phyloP scores from a whole-genome alignment of 2,797 vertebrate species.

The Holocentrus rufus region DNA sequence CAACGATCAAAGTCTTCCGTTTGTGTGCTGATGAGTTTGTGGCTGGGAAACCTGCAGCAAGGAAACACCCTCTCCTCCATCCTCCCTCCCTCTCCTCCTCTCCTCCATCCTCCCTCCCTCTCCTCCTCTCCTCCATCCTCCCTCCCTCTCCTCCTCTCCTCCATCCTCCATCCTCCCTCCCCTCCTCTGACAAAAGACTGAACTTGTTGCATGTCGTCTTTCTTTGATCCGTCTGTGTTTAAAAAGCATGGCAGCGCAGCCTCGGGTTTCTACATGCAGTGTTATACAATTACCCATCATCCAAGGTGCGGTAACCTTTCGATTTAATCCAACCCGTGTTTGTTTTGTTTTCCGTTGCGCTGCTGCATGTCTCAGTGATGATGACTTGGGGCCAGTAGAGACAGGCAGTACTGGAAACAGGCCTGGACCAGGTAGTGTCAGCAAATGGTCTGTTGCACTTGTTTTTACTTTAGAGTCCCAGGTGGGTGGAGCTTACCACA shows the following conservation, averaged over 20 bases:
- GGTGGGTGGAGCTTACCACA: too few relatives aligned
- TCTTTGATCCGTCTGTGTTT: background rate
- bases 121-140: background rate
- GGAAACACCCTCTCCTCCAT: background rate
- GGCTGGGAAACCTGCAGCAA: background rate
- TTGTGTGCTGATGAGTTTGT: conserved; percentile 1
- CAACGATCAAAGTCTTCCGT: conserved; percentile 22
- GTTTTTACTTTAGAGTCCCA: background rate
- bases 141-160: background rate
- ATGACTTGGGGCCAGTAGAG: conserved; percentile 12
- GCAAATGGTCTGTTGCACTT: background rate
- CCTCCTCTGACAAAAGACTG: conserved; percentile 4
- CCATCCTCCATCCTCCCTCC: background rate
- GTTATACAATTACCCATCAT: background rate
- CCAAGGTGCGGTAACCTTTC: background rate
- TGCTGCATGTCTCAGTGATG: background rate
- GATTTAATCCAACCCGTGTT: background rate
- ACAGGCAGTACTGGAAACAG: background rate
- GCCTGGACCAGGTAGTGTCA: background rate
- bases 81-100: background rate
- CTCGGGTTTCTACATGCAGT: background rate
- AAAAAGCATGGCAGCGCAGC: background rate
- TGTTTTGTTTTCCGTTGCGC: background rate
- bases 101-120: background rate
- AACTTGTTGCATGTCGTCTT: conserved; percentile 38